Base-by-base conservation (phyloP, 2,113 vertebrate genomes). In the Guaruba guarouba region DNA sequence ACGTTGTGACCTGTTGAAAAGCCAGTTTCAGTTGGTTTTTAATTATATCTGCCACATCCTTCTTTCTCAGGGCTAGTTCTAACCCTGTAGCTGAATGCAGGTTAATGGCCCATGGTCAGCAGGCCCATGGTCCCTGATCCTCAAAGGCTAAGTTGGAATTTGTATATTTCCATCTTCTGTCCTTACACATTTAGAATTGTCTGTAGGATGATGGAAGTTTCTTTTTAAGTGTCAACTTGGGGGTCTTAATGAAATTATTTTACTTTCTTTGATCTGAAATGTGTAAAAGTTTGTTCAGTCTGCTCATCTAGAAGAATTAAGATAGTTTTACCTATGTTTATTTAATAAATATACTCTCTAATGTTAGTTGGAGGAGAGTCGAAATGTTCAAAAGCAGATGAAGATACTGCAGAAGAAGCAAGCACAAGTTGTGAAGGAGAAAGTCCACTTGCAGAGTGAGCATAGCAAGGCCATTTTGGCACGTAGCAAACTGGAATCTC, bases 391-490 rank as follows among this genome's bases (percentile, higher is more conserved):
- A 98, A 99, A 99, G 96, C 99, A 99, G 59, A 99, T 99, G 97
- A 99, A 99, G 96, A 97, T 98, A 51, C 96, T 99, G 89, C 99
- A 99, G 98, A 99, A 99, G 98, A 99, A 99, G 93, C 99, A 99
- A 97, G 98, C 99, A 43, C 99, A 99, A 96, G 98, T 99, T 8
- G 98, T 99, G 77, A 99, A 99, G 94, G 99, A 99, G 97, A 99
- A 99, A 94, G 97, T 99, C 88, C 99, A 99, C 81, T 97, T 99
- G 63, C 99, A 99, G 97, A 99, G 99, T 57, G 99, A 99, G 83
- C 99, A 99, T 96, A 99, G 99, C 98, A 99, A 99, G 92, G 99
- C 99, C 88, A 99, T 99, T 96, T 97, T 99, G 96, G 99, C 99
- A 54, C 99, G 99, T 82, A 99, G 99, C 98, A 99, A 99, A 96